Percentiles rank a stretch among this genome's conserved stretches.
phyloP scores from a whole-genome alignment of 37 sponge, comb jelly and placozoan species.

The Crambe crambe region DNA sequence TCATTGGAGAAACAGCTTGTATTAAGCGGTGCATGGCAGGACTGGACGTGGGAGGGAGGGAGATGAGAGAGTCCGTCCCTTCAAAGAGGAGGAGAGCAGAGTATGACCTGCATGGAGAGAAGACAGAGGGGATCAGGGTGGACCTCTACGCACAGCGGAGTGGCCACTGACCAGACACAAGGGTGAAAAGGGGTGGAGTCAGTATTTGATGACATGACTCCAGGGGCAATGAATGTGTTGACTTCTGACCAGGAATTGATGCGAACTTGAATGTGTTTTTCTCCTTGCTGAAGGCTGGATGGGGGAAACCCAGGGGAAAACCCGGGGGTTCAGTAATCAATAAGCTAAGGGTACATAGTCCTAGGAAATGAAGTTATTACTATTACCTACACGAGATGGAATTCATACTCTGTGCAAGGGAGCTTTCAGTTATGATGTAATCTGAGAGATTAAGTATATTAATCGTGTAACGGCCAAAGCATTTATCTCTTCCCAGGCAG shows the following conservation, averaged over 20 bases:
- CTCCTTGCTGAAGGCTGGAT: conserved; percentile 52
- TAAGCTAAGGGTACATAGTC: too few relatives aligned
- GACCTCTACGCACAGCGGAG: too few relatives aligned
- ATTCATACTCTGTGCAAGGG: conserved; percentile 39
- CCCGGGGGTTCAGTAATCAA: too few relatives aligned
- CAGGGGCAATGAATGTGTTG: conserved; percentile 15
- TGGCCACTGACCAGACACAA: background rate
- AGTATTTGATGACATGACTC: background rate
- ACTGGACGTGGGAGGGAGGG: conserved; percentile 64
- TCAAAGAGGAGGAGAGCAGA: conserved; percentile 66
- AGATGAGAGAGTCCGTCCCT: conserved; percentile 13
- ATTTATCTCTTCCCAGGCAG: too few relatives aligned
- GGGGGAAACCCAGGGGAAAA: too few relatives aligned
- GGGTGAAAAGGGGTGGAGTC: background rate
- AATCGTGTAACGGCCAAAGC: too few relatives aligned
- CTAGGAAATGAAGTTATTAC: background rate
- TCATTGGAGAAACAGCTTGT: conserved; percentile 55
- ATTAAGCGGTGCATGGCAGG: conserved; percentile 65
- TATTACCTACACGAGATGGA: conserved; percentile 30
- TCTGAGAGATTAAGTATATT: conserved; percentile 7
- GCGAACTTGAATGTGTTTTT: conserved; percentile 23
- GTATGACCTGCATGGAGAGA: conserved; percentile 50
- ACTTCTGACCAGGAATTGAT: conserved; percentile 79
- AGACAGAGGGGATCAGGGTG: too few relatives aligned
- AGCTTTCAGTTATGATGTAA: conserved; percentile 18